A percentile compares a stretch with the other conserved stretches of the same genome.
These are phyloP conservation scores for Asarcornis scutulata DNA, from an alignment of 2,113 vertebrate genomes.

Conservation along the genomic window DNA sequence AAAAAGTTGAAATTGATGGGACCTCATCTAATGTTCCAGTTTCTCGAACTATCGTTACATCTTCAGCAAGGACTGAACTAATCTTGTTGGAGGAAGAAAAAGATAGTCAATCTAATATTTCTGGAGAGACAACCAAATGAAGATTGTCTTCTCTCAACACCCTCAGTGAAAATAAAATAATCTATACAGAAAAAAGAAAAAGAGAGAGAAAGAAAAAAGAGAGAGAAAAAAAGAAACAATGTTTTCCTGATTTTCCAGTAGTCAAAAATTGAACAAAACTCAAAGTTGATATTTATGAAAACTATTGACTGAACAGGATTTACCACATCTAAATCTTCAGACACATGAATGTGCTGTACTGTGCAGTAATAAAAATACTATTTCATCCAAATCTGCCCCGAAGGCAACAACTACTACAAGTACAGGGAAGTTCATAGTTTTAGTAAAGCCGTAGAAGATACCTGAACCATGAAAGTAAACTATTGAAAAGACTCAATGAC, in stretches of 20 bases:
- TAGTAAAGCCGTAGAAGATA: neutral
- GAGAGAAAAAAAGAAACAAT: neutral
- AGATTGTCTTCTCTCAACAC: neutral
- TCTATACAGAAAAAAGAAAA: neutral
- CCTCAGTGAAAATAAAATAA: neutral
- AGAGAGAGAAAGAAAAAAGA: neutral
- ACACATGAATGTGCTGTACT: neutral
- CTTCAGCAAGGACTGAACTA: constrained; percentile 70
- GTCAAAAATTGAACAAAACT: neutral
- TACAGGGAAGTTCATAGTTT: neutral
- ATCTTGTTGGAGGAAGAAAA: constrained; percentile 53
- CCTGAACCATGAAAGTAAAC: neutral
- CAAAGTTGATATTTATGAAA: neutral
- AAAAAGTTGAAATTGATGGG: neutral
- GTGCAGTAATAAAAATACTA: neutral
- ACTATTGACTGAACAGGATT: neutral
- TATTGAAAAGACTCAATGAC: neutral
- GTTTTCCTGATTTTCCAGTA: neutral
- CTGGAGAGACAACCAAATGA: constrained; percentile 34
- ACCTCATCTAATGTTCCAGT: neutral
- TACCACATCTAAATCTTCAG: neutral
- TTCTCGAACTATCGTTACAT: neutral
- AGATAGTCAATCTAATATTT: neutral
- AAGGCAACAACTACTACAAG: neutral
- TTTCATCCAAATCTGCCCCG: neutral